Evolutionary conservation across 1,140 invertebrate genomes (phyloP), one percentile per base, ranked within the genome.

Genomic region (Drosophila funebris): DNA sequence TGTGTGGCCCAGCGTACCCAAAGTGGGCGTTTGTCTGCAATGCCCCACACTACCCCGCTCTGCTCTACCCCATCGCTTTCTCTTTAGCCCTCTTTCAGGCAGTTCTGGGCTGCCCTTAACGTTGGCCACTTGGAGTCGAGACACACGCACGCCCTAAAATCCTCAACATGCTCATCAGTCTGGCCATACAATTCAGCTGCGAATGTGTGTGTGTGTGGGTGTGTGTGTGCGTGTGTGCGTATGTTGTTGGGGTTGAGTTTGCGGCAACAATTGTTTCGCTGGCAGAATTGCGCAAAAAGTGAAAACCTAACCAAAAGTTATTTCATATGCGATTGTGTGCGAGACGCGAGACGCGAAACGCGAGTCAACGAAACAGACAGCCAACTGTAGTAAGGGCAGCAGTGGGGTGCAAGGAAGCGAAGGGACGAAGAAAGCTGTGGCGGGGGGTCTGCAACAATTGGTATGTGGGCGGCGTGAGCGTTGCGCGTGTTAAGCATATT

Each of bases 401-500:
- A n/a, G n/a, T n/a, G 37, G 14, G 24, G 13, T 0, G 1, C 5
- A 33, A 44, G 37, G n/a, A 39, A 20, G 1, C 4, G 11, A 29
- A 1, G 9, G 18, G 22, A 4, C 2, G 22, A n/a, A n/a, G n/a
- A n/a, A n/a, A n/a, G n/a, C n/a, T n/a, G 22, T 27, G 24, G 24
- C 4, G 24, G 24, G 6, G 24, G 4, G 0, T 5, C 22, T 24
- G 44, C 39, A 46, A 57, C 61, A 67, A 63, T 64, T 52, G 61
- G 53, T 52, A 22, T 22, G 44, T 36, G 70, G 70, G 52, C 44
- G 50, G 13, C 52, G 43, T 14, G 39, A 6, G 53, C 61, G 62
- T 24, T 46, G 85, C 78, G 83, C 88, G 88, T 90, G 88, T 90
- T 90, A 90, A 90, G 88, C 88, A 90, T 90, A 90, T 90, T 90